Evolutionary conservation across 2,888 invertebrate species (phyloP), one percentile per base, ranked within the genome.

Genomic region (Dynastes grantii): DNA sequence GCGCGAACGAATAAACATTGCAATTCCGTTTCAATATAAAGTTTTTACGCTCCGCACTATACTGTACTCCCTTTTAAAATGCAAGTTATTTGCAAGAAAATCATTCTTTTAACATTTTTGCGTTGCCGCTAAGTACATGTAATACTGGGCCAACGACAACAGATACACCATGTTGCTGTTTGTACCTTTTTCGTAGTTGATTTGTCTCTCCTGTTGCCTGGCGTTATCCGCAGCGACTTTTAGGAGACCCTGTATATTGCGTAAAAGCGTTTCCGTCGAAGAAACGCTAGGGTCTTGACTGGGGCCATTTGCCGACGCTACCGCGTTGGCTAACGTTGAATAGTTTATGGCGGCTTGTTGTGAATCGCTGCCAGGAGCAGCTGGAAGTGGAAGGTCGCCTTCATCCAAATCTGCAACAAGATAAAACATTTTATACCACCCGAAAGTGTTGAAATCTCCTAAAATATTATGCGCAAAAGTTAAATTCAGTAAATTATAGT

Each of bases 191-290:
- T 98, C 98, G 90, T 97, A 96, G 92, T 95, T 96, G 90, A 97
- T 95, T 90, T 98, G 97, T 84, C 97, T 92, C 89, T 98, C 98
- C 90, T 98, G 97, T 87, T 98, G 97, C 85, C 98, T 93, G 77
- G 98, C 97, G 90, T 98, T 98, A 89, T 98, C 98, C 1, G 97
- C 97, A n/a, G 98, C 98, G 81, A 98, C 97, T 90, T 98, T 98
- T 81, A 98, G 93, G 82, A 98, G 92, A 76, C 98, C 97, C 90
- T 98, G 98, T 87, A 98, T 98, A 89, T 98, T 98, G 87, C 98
- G 92, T 83, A 98, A 93, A 83, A 98, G 92, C 80, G 97, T 97
- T 90, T 98, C 98, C 79, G 98, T 97, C 85, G 97, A 97, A 82
- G 96, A 96, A 84, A 92, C 91, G 87, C 91, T 90, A 70, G 91